phyloP scores from a whole-genome alignment of 1,140 invertebrate species.

The Marisa cornuarietis region DNA sequence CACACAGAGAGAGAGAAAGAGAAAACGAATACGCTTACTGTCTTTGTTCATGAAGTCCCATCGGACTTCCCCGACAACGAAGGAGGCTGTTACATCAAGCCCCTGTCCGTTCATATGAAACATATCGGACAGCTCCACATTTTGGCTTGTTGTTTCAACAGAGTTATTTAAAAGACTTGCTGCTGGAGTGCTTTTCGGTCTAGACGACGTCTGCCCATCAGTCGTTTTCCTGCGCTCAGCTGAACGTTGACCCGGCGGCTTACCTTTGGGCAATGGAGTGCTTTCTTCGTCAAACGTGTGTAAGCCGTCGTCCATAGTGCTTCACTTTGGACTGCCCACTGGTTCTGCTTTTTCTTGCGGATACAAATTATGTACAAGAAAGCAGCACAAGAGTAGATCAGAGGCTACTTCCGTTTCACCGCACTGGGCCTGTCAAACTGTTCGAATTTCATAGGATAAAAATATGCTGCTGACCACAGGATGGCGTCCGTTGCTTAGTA shows the following conservation, averaged over 20 bases:
- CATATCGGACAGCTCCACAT: constrained; percentile 39
- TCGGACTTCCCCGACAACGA: constrained; percentile 30
- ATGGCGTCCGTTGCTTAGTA: too few species aligned
- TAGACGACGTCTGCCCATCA: neutral
- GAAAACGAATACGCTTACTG: neutral
- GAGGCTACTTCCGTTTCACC: constrained; percentile 7
- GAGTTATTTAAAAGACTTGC: too few species aligned
- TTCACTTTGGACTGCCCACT: too few species aligned
- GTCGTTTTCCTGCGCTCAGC: neutral
- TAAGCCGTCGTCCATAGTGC: constrained; percentile 8
- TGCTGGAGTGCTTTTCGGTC: too few species aligned
- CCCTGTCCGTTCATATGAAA: constrained; percentile 48
- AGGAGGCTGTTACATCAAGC: constrained; percentile 43
- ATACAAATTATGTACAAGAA: neutral
- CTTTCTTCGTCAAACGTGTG: constrained; percentile 18
- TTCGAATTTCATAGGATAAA: too few species aligned
- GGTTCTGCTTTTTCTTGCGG: neutral
- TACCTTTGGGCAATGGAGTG: neutral
- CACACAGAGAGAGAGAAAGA: neutral
- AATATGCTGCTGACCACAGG: too few species aligned
- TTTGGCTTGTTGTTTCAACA: too few species aligned
- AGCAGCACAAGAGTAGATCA: neutral
- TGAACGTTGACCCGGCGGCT: too few species aligned
- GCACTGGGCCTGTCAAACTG: too few species aligned
- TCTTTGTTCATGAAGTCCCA: constrained; percentile 40